phyloP scores from a whole-genome alignment of 1,140 invertebrate species.

The Lordiphosa mommai region DNA sequence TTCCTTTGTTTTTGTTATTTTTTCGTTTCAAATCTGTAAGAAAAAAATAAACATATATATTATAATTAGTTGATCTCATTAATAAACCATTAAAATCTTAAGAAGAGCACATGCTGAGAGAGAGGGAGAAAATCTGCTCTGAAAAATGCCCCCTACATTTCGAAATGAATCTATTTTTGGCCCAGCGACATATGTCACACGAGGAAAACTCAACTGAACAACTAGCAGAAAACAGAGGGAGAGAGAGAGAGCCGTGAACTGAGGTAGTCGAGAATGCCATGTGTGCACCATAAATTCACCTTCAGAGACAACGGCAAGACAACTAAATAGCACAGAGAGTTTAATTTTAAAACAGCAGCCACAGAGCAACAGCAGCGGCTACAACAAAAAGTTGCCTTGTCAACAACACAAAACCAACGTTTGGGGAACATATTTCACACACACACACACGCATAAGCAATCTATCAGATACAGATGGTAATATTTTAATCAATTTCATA shows the following conservation, averaged over 20 bases:
- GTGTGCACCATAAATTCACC: conserved; percentile 77
- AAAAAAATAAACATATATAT: neutral
- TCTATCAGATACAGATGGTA: no score
- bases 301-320: conserved; percentile 53
- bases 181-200: conserved; percentile 65
- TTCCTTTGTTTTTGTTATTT: conserved; percentile 7
- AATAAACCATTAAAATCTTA: conserved; percentile 49
- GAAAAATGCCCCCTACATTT: conserved; percentile 69
- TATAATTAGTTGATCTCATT: conserved; percentile 12
- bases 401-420: conserved; percentile 10
- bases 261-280: conserved; percentile 53
- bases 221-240: conserved; percentile 7
- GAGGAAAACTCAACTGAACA: conserved; percentile 31
- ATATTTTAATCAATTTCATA: no score
- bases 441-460: conserved; percentile 1
- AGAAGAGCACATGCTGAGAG: neutral
- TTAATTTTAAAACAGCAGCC: conserved; percentile 73
- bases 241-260: conserved; percentile 3
- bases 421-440: conserved; percentile 17
- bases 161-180: conserved; percentile 65
- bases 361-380: no score
- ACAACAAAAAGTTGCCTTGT: conserved; percentile 45
- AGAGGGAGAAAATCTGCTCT: neutral
- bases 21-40: conserved; percentile 26
- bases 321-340: conserved; percentile 66